Base-by-base conservation (phyloP, 2,113 vertebrate genomes). In the Psophia crepitans region DNA sequence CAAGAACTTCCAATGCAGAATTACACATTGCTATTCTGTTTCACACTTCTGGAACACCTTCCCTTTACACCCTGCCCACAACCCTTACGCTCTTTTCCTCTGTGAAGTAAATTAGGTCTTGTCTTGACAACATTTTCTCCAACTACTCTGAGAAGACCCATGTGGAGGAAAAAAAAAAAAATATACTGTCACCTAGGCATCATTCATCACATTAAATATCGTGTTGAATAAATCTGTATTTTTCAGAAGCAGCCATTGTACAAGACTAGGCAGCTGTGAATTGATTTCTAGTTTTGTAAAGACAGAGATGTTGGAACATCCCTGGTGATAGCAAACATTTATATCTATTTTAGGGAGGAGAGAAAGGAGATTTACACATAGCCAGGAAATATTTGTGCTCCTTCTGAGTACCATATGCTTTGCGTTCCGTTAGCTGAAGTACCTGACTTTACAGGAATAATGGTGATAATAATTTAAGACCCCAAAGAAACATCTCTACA, bases 111-210 rank as follows among this genome's bases (percentile, higher is more conserved):
- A 91, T 15, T 37, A 94, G 32, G 37, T 37, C 74, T 82, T 57
- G 43, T 44, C 63, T 57, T 57, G 32, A 80, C 6, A 16, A 57
- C 37, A 57, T 65, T 76, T 83, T 20, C 26, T 85, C 20, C 79
- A 83, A 12, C 8, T 75, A n/a, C 57, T 91, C 30, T 2, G 2
- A 77, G 51, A 56, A 79, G 32, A 27, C 6, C 53, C 18, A 60
- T 0, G 1, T 6, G 23, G n/a, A n/a, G 6, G 23, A 3, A 8
- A 1, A 26, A 57, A 53, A 41, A 14, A 79, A 68, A 32, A 9
- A 20, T 63, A 41, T n/a, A 35, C 19, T 28, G 19, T 46, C 53
- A 84, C 51, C 51, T 68, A 64, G 18, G 32, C 23, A 44, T 8
- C 61, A 64, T 58, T 56, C 28, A 54, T 46, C 54, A 39, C 49